Conservation (phyloP, 64 coral and sea anemone genomes). For the Stichodactyla mertensii region DNA sequence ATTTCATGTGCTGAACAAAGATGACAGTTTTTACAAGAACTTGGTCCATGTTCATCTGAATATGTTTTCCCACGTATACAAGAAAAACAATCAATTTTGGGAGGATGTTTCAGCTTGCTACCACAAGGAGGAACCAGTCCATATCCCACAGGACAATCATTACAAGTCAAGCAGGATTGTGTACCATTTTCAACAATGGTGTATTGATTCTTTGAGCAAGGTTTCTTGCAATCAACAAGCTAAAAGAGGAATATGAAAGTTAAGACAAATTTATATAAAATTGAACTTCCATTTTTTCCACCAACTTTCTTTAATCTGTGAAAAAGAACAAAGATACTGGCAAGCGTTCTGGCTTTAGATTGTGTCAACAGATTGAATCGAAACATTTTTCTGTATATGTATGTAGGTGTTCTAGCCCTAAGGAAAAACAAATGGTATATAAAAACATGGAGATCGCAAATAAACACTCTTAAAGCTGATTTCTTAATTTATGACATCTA, state of each 20-base stretch:
- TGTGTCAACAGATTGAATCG: too few species aligned
- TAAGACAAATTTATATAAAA: too few species aligned
- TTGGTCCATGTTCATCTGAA: neutral
- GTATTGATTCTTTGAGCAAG: neutral
- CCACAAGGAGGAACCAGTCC: constrained; percentile 19
- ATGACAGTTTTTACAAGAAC: constrained; percentile 17
- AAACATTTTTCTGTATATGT: too few species aligned
- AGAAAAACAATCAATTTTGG: neutral
- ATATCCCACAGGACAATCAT: neutral
- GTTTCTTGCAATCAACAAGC: neutral
- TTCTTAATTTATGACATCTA: too few species aligned
- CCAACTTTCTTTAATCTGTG: too few species aligned
- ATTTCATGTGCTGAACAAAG: constrained; percentile 11
- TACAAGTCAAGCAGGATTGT: neutral
- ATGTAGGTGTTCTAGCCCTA: too few species aligned
- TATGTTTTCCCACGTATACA: constrained; percentile 11
- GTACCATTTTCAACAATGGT: neutral
- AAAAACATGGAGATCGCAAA: too few species aligned
- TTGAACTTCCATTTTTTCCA: too few species aligned
- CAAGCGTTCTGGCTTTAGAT: too few species aligned
- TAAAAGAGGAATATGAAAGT: neutral
- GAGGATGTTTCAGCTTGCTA: neutral
- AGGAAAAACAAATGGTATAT: too few species aligned
- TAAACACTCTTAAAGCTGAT: too few species aligned
- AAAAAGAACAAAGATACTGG: too few species aligned